Evolutionary conservation across 2,888 invertebrate species (phyloP).

Genomic region (Caenorhabditis panamensis): DNA sequence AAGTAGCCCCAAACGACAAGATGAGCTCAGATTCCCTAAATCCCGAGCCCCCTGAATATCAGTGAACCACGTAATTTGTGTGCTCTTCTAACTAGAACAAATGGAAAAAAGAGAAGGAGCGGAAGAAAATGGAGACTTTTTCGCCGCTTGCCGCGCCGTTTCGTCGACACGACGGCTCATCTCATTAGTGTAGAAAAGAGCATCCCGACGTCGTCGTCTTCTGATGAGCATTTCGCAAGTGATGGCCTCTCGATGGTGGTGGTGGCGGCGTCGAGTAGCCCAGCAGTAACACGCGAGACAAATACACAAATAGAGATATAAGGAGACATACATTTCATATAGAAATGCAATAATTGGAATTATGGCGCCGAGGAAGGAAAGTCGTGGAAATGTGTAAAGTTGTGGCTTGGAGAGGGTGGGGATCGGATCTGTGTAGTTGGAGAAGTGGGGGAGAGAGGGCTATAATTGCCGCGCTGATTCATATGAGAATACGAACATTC

Average conservation of each 20-base stretch:
- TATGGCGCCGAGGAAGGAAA: not conserved
- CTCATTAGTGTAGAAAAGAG: constrained; percentile 18
- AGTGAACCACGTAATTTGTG: not conserved
- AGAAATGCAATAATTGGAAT: constrained; percentile 15
- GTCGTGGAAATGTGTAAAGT: not conserved
- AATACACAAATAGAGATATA: not conserved
- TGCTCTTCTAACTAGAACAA: constrained; percentile 2
- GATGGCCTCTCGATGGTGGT: not conserved
- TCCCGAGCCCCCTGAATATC: no score
- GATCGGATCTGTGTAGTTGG: constrained; percentile 3
- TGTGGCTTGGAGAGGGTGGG: not conserved
- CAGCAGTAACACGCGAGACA: not conserved
- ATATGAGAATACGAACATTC: constrained; percentile 19
- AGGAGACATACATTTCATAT: no score
- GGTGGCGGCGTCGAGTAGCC: not conserved
- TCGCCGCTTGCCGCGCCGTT: no score
- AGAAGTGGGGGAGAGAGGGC: not conserved
- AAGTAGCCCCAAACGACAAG: no score
- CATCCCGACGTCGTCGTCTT: not conserved
- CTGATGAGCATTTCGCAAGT: constrained; percentile 8
- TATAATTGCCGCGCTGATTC: constrained; percentile 17
- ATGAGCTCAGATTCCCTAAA: no score
- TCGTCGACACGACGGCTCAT: not conserved
- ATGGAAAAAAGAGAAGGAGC: constrained; percentile 1
- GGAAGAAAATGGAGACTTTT: constrained; percentile 1